Conservation (phyloP, 2,888 invertebrate species). For the Drosophila falleni region DNA sequence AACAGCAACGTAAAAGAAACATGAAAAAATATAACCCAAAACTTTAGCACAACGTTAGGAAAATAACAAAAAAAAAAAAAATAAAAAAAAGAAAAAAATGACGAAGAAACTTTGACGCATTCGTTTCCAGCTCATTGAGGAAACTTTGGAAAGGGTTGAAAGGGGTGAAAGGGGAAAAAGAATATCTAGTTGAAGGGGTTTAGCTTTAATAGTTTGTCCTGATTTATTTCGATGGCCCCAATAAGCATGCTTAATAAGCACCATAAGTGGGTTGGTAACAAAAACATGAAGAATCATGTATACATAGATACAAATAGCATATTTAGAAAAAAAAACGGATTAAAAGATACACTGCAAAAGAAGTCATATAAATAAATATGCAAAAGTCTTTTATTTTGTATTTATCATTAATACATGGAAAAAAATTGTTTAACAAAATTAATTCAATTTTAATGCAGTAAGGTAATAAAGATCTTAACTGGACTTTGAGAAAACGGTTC, state of each 20-base stretch:
- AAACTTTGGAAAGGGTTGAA: conserved; percentile 9
- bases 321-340: background rate
- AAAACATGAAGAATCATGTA: background rate
- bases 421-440: too few species aligned
- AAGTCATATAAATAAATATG: too few species aligned
- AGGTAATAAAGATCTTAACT: too few species aligned
- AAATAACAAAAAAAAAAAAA: conserved; percentile 24
- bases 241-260: conserved; percentile 82
- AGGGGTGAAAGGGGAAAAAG: background rate
- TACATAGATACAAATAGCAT: background rate
- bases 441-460: too few species aligned
- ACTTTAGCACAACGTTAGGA: conserved; percentile 53
- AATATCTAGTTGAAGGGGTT: conserved; percentile 50
- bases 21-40: conserved; percentile 60
- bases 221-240: conserved; percentile 82
- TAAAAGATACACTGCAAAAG: background rate
- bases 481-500: too few species aligned
- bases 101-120: conserved; percentile 57
- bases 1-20: conserved; percentile 30
- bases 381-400: too few species aligned
- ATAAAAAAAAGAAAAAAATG: conserved; percentile 25
- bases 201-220: conserved; percentile 81
- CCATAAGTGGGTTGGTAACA: conserved; percentile 68
- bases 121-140: conserved; percentile 46
- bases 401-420: too few species aligned